Evolutionary conservation across 2,888 invertebrate genomes (phyloP), one percentile per base, ranked within the genome.

Genomic region (Meiosimyza platycephala): DNA sequence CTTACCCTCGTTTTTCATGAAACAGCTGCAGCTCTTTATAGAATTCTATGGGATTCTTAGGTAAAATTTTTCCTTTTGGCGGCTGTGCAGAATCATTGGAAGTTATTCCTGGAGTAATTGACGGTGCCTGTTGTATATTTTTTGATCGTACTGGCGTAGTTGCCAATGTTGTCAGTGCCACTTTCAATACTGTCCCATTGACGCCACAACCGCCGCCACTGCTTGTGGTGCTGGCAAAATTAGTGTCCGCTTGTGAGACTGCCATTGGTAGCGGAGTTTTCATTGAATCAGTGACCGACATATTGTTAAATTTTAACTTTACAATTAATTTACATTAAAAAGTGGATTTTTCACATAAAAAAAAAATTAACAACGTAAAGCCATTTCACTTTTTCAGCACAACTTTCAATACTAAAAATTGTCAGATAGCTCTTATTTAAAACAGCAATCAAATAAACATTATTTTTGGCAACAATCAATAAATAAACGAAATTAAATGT

Each of bases 1-100:
- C 93, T 92, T 89, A 97, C 97, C 96, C 95, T 89, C 95, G 92
- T 81, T 93, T 93, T 79, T 95, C 95, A 88, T 97, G 96, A 86
- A 97, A 97, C 86, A 94, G 94, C 83, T 93, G 92, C 81, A 98
- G 90, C 85, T 96, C 96, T 64, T 84, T 84, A 77, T 84, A 87
- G 74, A 88, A 88, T 60, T 83, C 83, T 1, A 83, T 84, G 0
- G 82, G 84, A 9, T 78, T 75, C 55, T 81, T 80, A 28, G 81
- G 79, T 22, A 79, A 74, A 68, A 73, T 73, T 52, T 78, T 82
- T 6, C 78, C 78, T 70, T 77, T 79, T n/a, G 50, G 22, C 18
- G 40, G 13, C n/a, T 63, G 40, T 63, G 60, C 74, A 72, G 1
- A 50, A 11, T 62, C 52, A 66, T 72, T 77, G 74, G 13, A 55